Percentiles rank a stretch among this genome's conserved stretches.
Conservation (phyloP, 2,888 invertebrate species). For the Ashinkailepas kermadecensis region DNA sequence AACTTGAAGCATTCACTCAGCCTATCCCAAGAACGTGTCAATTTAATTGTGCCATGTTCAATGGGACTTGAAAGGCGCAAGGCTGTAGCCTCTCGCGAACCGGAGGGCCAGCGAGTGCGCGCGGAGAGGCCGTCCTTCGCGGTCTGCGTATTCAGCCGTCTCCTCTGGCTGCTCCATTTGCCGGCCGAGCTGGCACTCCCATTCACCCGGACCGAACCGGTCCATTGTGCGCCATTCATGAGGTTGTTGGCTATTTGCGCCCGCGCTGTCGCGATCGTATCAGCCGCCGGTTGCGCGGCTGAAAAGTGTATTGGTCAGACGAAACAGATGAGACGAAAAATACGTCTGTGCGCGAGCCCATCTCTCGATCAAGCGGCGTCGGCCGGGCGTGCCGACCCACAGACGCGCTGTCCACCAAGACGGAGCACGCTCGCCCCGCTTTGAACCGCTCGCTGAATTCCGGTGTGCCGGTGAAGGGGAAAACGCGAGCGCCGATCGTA, state of each 20-base stretch:
- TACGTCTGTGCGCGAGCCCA: too few relatives aligned
- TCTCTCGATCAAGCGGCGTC: too few relatives aligned
- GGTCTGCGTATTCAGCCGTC: neutral
- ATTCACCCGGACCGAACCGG: neutral
- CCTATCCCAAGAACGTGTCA: too few relatives aligned
- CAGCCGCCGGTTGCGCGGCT: neutral
- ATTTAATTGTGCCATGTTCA: neutral
- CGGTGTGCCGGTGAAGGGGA: too few relatives aligned
- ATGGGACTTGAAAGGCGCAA: neutral
- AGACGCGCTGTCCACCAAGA: too few relatives aligned
- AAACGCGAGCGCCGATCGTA: too few relatives aligned
- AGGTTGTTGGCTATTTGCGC: neutral
- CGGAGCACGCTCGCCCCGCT: too few relatives aligned
- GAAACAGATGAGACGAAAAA: neutral
- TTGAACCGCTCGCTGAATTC: too few relatives aligned
- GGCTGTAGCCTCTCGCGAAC: neutral
- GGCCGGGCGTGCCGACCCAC: too few relatives aligned
- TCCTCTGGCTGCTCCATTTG: neutral
- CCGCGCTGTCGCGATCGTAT: neutral
- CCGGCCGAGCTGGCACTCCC: neutral
- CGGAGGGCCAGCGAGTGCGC: too few relatives aligned
- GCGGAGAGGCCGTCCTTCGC: too few relatives aligned
- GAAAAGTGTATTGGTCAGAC: neutral
- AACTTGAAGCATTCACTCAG: too few relatives aligned
- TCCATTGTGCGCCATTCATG: neutral